phyloP scores from a whole-genome alignment of 2,888 invertebrate species.

The Drosophila nr. perissopoda region DNA sequence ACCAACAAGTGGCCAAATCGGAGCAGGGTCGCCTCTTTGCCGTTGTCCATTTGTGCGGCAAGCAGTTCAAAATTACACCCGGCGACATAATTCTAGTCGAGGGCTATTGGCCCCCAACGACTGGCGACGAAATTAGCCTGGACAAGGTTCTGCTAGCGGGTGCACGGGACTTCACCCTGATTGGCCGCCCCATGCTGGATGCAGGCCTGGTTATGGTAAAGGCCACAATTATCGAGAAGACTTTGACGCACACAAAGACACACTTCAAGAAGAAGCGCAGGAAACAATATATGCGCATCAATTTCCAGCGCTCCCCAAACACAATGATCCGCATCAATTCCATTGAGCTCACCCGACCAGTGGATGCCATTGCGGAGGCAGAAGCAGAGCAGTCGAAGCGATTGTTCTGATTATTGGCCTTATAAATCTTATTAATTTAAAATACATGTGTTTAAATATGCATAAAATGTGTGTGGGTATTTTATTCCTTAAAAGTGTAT shows the following conservation, averaged over 20 bases:
- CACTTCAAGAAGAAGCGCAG: constrained; percentile 91
- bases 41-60: constrained; percentile 91
- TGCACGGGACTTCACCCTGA: constrained; percentile 91
- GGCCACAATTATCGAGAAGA: constrained; percentile 94
- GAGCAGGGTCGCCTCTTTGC: constrained; percentile 88
- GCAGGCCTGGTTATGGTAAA: constrained; percentile 90
- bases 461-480: not conserved
- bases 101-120: constrained; percentile 93
- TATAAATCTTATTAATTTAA: constrained; percentile 20
- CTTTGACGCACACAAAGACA: constrained; percentile 91
- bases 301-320: constrained; percentile 89
- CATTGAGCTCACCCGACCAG: constrained; percentile 87
- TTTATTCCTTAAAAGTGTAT: not conserved
- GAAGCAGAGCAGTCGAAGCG: constrained; percentile 44
- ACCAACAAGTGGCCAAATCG: constrained; percentile 69
- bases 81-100: constrained; percentile 94
- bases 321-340: constrained; percentile 92
- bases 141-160: constrained; percentile 94
- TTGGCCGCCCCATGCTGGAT: constrained; percentile 92
- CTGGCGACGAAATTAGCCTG: constrained; percentile 91
- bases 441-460: constrained; percentile 23
- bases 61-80: constrained; percentile 93
- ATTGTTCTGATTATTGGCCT: constrained; percentile 55
- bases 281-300: constrained; percentile 91
- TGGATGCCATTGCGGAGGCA: constrained; percentile 48